Evolutionary conservation across 1,140 invertebrate species (phyloP).

Genomic region (Leptinotarsa texana): DNA sequence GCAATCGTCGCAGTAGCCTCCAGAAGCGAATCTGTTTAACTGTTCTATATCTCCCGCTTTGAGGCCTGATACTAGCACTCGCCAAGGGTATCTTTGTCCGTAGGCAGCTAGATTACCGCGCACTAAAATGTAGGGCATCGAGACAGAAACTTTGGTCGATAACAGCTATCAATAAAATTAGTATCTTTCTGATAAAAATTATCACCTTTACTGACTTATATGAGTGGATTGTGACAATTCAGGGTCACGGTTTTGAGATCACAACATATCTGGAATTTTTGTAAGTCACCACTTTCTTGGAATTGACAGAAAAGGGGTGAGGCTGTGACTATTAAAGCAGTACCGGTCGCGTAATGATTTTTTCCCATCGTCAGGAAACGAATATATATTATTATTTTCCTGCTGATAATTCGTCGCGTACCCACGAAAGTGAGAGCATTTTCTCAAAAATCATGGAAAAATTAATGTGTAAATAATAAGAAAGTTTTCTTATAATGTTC

Average conservation of each 20-base stretch:
- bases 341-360: too few relatives aligned
- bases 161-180: background rate
- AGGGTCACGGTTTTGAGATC: background rate
- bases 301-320: too few relatives aligned
- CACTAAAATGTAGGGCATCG: conserved; percentile 86
- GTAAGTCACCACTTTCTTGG: too few relatives aligned
- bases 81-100: conserved; percentile 80
- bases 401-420: too few relatives aligned
- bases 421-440: too few relatives aligned
- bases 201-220: background rate
- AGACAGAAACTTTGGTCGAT: conserved; percentile 4
- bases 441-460: too few relatives aligned
- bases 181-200: background rate
- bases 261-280: too few relatives aligned
- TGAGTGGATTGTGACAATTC: background rate
- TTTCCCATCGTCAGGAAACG: too few relatives aligned
- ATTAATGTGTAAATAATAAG: too few relatives aligned
- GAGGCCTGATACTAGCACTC: conserved; percentile 80
- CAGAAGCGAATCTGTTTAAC: conserved; percentile 75
- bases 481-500: too few relatives aligned
- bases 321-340: too few relatives aligned
- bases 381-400: too few relatives aligned
- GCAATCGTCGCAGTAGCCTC: conserved; percentile 75
- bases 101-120: conserved; percentile 83
- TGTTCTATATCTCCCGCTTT: conserved; percentile 83